phyloP scores from a whole-genome alignment of 2,797 vertebrate species.

The Acrossocheilus wenchowensis region DNA sequence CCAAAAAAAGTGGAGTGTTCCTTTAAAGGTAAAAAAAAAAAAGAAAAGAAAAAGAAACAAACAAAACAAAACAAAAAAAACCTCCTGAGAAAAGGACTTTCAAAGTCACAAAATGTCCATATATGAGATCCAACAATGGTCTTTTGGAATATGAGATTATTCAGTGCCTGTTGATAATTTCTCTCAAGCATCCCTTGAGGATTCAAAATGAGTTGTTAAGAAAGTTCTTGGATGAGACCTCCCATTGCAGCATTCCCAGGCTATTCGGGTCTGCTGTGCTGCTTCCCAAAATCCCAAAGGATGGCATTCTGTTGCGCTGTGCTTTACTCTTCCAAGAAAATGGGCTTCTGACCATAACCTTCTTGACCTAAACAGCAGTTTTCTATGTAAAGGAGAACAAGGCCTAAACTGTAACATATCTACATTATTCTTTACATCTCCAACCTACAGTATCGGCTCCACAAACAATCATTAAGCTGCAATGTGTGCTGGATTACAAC shows the following conservation, averaged over 20 bases:
- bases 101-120: neutral
- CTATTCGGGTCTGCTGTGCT: neutral
- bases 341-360: neutral
- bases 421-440: neutral
- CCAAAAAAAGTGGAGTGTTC: too few species aligned
- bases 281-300: neutral
- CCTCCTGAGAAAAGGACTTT: neutral
- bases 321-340: slow-evolving; percentile 15
- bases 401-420: neutral
- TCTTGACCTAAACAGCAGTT: neutral
- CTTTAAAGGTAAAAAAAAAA: too few species aligned
- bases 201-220: slow-evolving; percentile 12
- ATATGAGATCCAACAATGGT: neutral
- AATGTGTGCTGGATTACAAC: slow-evolving; percentile 4
- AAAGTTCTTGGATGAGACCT: slow-evolving; percentile 25
- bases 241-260: slow-evolving; percentile 24
- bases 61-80: neutral
- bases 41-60: too few species aligned
- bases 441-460: neutral
- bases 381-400: slow-evolving; percentile 6
- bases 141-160: slow-evolving; percentile 8
- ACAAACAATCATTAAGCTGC: slow-evolving; percentile 3
- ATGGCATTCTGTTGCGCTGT: neutral
- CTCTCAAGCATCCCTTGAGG: neutral
- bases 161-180: neutral